Percentiles rank a stretch among this genome's conserved stretches.
phyloP scores from a whole-genome alignment of 1,140 invertebrate species.

The Vanessa tameamea region DNA sequence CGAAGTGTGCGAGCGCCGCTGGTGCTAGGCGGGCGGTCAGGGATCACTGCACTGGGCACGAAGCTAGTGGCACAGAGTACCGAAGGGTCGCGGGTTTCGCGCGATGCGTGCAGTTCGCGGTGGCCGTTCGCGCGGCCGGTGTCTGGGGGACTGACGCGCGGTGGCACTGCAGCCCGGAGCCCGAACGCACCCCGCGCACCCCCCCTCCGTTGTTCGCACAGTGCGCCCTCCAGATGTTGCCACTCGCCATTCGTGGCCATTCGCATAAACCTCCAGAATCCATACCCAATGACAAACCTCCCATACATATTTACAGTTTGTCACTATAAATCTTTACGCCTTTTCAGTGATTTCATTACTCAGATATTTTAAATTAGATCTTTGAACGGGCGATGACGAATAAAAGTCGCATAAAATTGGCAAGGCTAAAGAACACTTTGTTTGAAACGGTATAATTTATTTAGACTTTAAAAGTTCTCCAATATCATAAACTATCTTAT shows the following conservation, averaged over 20 bases:
- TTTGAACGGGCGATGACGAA: conserved; percentile 1
- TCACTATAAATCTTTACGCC: conserved; percentile 31
- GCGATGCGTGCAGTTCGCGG: conserved; percentile 52
- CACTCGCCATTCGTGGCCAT: conserved; percentile 45
- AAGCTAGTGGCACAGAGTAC: conserved; percentile 22
- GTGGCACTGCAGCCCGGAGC: conserved; percentile 60
- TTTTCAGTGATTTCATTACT: conserved; percentile 19
- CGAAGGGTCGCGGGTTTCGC: conserved; percentile 42
- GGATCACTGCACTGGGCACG: conserved; percentile 41
- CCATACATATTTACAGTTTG: conserved; percentile 26
- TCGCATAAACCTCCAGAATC: conserved; percentile 66
- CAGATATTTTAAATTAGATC: conserved; percentile 9
- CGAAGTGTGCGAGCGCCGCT: conserved; percentile 52
- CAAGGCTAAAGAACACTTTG: not conserved
- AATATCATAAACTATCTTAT: too few relatives aligned
- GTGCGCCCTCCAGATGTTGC: conserved; percentile 68
- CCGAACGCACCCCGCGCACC: conserved; percentile 63
- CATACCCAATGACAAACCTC: conserved; percentile 30
- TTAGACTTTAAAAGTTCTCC: too few relatives aligned
- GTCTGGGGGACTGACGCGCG: conserved; percentile 75
- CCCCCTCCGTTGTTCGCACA: conserved; percentile 64
- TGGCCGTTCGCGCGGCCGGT: conserved; percentile 76
- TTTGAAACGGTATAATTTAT: not conserved
- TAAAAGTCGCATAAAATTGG: not conserved
- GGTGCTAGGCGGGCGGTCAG: conserved; percentile 44